Evolutionary conservation across 2,797 vertebrate species (phyloP).

Genomic region (Semaprochilodus insignis): DNA sequence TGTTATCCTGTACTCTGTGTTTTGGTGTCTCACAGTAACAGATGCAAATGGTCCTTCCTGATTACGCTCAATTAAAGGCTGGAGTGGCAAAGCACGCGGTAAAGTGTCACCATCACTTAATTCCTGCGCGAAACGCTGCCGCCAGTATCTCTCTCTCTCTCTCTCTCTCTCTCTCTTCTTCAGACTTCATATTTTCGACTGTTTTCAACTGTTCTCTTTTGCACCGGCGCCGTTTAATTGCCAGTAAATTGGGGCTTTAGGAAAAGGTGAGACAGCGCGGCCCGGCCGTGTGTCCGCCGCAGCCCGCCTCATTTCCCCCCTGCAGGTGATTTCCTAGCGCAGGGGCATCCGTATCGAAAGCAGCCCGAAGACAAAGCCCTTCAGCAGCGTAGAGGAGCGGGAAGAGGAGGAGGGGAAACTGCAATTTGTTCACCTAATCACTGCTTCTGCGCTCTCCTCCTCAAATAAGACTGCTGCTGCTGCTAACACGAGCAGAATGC

Average conservation of each 20-base stretch:
- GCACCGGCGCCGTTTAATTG: conserved; percentile 66
- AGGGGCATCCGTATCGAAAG: conserved; percentile 48
- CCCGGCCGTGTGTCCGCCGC: conserved; percentile 56
- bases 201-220: conserved; percentile 64
- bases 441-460: conserved; percentile 36
- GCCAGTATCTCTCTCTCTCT: conserved; percentile 24
- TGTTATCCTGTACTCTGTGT: neutral
- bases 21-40: conserved; percentile 13
- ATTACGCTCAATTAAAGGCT: conserved; percentile 30
- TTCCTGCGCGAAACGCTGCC: neutral
- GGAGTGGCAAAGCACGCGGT: conserved; percentile 19
- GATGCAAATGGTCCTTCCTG: conserved; percentile 7
- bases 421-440: conserved; percentile 54
- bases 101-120: conserved; percentile 3
- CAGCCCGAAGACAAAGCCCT: conserved; percentile 14
- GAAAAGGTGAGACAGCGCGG: conserved; percentile 68
- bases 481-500: conserved; percentile 34
- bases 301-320: conserved; percentile 63
- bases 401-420: conserved; percentile 15
- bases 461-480: conserved; percentile 4
- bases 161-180: conserved; percentile 29
- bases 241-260: conserved; percentile 62
- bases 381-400: neutral
- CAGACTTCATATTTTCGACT: conserved; percentile 52
- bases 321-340: conserved; percentile 70